A percentile compares a stretch with the other conserved stretches of the same genome.
Evolutionary conservation across 2,888 invertebrate species (phyloP).

Genomic region (Tupiocoris notatus): DNA sequence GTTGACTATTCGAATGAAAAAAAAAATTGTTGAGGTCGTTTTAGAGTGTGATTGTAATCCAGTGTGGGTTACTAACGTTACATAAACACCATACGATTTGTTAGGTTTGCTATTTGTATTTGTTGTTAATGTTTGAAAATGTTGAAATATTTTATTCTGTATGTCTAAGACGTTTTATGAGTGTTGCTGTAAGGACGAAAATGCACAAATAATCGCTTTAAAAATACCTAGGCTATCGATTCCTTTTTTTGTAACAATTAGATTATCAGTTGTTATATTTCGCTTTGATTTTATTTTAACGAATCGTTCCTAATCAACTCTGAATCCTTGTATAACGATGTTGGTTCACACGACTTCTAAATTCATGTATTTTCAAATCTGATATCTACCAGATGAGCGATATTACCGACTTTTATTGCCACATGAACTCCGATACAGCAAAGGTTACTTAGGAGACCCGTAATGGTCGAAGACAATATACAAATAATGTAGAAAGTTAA

Average conservation of each 20-base stretch:
- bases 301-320: background rate
- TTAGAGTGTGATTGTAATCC: conserved; percentile 18
- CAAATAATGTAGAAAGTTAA: conserved; percentile 24
- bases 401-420: background rate
- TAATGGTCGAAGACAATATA: conserved; percentile 31
- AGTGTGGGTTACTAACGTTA: conserved; percentile 3
- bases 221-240: background rate
- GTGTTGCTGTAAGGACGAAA: conserved; percentile 23
- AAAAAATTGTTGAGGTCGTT: conserved; percentile 10
- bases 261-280: background rate
- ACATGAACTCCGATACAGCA: background rate
- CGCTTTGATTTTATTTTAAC: background rate
- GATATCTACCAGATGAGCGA: background rate
- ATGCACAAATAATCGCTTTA: conserved; percentile 35
- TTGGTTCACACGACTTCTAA: background rate
- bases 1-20: background rate
- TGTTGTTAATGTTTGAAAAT: conserved; percentile 22
- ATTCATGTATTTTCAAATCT: background rate
- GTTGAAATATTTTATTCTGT: conserved; percentile 18
- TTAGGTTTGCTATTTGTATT: conserved; percentile 25
- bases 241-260: background rate
- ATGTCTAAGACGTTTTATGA: background rate
- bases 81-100: conserved; percentile 23
- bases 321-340: background rate
- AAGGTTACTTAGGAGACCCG: background rate